phyloP scores from a whole-genome alignment of 2,113 vertebrate genomes.

The Gambusia holbrooki region DNA sequence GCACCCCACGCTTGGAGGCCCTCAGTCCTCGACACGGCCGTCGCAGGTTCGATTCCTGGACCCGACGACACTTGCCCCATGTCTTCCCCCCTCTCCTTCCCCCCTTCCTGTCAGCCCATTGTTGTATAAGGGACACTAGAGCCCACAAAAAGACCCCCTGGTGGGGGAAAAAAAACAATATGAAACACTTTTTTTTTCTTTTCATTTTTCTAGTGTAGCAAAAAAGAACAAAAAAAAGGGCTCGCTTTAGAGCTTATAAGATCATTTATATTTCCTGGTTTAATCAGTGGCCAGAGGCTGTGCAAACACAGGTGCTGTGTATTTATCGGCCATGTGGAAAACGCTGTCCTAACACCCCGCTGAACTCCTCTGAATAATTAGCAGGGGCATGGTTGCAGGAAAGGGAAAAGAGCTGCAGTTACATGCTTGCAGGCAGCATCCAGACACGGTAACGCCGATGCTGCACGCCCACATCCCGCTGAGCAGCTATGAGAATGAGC shows the following conservation, averaged over 20 bases:
- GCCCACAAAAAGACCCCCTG: no score
- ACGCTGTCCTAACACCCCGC: conserved; percentile 34
- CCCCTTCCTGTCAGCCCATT: no score
- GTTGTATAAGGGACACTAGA: no score
- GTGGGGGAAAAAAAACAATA: no score
- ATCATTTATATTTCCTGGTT: conserved; percentile 13
- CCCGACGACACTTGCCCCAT: no score
- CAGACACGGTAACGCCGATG: conserved; percentile 40
- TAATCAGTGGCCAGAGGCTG: conserved; percentile 17
- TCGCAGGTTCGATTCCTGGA: no score
- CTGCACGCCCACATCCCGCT: conserved; percentile 15
- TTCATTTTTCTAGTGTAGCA: neutral
- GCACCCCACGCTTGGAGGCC: no score
- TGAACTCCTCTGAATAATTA: conserved; percentile 56
- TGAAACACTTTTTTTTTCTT: neutral
- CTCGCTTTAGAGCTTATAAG: neutral
- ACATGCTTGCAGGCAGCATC: conserved; percentile 43
- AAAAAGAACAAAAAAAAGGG: neutral
- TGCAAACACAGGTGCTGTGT: conserved; percentile 43
- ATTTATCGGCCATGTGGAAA: conserved; percentile 39
- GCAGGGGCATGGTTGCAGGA: conserved; percentile 46
- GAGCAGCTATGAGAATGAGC: conserved; percentile 49
- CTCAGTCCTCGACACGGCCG: no score
- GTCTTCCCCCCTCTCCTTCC: no score
- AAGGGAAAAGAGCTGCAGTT: conserved; percentile 36